These are phyloP conservation scores for Troides aeacus DNA, from an alignment of 2,888 invertebrate species.

Conservation along the genomic window DNA sequence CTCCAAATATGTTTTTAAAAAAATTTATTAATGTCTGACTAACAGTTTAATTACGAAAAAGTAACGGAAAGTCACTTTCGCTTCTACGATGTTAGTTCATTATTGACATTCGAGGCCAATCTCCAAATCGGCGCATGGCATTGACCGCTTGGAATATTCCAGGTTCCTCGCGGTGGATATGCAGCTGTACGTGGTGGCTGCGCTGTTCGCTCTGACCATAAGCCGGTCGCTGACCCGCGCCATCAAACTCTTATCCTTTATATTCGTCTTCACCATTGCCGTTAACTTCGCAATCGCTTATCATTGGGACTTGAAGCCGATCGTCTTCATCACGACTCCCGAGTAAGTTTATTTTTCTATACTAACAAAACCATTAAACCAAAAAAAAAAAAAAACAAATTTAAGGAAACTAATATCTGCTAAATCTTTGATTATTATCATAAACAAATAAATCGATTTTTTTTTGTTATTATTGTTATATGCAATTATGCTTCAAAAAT, in stretches of 20 bases:
- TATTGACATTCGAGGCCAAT: too few relatives aligned
- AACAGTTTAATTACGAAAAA: background rate
- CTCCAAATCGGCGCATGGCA: background rate
- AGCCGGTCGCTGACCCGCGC: constrained; percentile 38
- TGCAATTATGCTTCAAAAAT: too few relatives aligned
- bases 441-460: too few relatives aligned
- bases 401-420: too few relatives aligned
- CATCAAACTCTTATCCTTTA: constrained; percentile 35
- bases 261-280: constrained; percentile 38
- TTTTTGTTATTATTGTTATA: too few relatives aligned
- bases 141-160: constrained; percentile 3
- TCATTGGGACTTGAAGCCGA: constrained; percentile 45
- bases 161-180: constrained; percentile 63
- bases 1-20: background rate
- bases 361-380: too few relatives aligned
- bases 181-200: constrained; percentile 51
- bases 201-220: constrained; percentile 44
- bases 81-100: background rate
- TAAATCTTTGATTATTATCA: too few relatives aligned
- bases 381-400: too few relatives aligned
- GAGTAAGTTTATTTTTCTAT: constrained; percentile 44
- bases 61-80: background rate
- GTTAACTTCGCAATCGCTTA: constrained; percentile 45
- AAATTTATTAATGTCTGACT: background rate
- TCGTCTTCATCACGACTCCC: constrained; percentile 49